A percentile compares a stretch with the other conserved stretches of the same genome.
Evolutionary conservation across 2,888 invertebrate genomes (phyloP).

Genomic region (Napeogenes sylphis): DNA sequence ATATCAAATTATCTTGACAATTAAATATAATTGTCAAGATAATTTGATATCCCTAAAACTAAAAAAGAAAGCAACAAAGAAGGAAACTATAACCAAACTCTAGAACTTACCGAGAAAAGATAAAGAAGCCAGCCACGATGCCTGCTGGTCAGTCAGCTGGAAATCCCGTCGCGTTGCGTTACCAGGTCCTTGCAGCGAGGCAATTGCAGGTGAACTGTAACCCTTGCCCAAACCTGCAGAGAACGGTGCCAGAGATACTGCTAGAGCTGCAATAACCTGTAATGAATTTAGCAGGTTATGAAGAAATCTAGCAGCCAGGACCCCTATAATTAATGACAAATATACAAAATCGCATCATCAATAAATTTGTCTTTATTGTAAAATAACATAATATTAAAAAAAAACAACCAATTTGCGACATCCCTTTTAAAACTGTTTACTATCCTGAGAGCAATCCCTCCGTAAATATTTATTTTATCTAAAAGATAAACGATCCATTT

Average conservation of each 20-base stretch:
- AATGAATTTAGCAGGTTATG: constrained; percentile 8
- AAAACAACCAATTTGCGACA: background rate
- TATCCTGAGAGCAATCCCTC: background rate
- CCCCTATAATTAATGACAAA: too few relatives aligned
- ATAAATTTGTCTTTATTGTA: too few relatives aligned
- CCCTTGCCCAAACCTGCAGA: constrained; percentile 86
- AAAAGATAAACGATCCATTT: constrained; percentile 2
- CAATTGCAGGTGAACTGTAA: constrained; percentile 85
- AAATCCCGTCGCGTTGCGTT: constrained; percentile 75
- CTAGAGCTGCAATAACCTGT: constrained; percentile 84
- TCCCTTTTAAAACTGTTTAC: background rate
- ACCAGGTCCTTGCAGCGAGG: constrained; percentile 80
- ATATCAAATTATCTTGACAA: too few relatives aligned
- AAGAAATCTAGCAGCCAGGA: too few relatives aligned
- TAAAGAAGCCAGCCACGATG: constrained; percentile 85
- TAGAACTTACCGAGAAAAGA: constrained; percentile 79
- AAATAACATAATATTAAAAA: too few relatives aligned
- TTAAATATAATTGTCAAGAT: too few relatives aligned
- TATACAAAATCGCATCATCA: too few relatives aligned
- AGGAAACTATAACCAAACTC: background rate
- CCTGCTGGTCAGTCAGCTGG: constrained; percentile 81
- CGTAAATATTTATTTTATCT: background rate
- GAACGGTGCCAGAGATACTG: constrained; percentile 84
- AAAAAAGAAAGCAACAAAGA: background rate
- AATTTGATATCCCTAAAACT: too few relatives aligned